Conservation (phyloP, 2,797 vertebrate species). For the Micrastur ruficollis region DNA sequence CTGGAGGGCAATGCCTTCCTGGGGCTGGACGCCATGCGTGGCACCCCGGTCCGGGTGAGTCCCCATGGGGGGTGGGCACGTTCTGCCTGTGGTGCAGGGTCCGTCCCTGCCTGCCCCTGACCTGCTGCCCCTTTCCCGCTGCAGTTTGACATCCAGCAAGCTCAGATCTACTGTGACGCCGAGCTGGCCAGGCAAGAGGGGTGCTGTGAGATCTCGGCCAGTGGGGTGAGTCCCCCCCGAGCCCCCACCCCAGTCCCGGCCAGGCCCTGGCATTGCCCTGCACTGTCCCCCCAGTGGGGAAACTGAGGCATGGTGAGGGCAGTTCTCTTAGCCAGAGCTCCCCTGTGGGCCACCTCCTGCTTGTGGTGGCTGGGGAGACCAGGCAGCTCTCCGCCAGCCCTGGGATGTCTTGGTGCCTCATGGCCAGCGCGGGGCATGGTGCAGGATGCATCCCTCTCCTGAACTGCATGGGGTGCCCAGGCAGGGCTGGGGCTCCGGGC, state of each 20-base stretch:
- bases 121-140: fast-evolving
- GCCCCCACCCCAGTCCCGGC: fast-evolving
- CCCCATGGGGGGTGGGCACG: fast-evolving
- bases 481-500: neutral
- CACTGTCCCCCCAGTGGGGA: neutral
- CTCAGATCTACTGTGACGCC: conserved; percentile 88
- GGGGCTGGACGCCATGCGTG: conserved; percentile 80
- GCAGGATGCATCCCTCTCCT: neutral
- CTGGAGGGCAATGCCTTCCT: conserved; percentile 83
- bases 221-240: conserved; percentile 77
- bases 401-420: fast-evolving
- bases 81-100: neutral
- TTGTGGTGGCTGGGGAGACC: fast-evolving
- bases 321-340: neutral
- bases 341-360: neutral
- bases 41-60: conserved; percentile 82
- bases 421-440: fast-evolving
- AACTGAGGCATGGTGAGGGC: neutral
- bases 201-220: conserved; percentile 90
- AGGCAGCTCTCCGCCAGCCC: neutral
- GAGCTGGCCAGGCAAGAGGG: conserved; percentile 86
- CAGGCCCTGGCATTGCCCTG: neutral
- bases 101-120: neutral
- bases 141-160: conserved; percentile 93
- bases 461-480: fast-evolving